Evolutionary conservation across 1,140 invertebrate genomes (phyloP).

Genomic region (Halictus rubicundus): DNA sequence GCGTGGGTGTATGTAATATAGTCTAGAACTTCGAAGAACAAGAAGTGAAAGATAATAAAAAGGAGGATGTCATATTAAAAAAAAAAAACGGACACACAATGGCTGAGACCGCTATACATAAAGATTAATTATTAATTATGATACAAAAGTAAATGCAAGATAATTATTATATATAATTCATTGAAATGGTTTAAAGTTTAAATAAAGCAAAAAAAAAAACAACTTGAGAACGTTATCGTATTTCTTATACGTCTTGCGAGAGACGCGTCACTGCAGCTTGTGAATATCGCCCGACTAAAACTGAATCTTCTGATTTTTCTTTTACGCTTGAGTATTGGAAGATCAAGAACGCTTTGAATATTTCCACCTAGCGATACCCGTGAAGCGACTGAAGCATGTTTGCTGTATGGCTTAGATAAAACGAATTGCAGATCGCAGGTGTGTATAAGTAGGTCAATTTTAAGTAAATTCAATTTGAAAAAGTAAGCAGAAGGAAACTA

Average conservation of each 20-base stretch:
- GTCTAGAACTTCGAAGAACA: constrained; percentile 63
- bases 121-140: constrained; percentile 73
- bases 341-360: constrained; percentile 25
- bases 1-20: constrained; percentile 71
- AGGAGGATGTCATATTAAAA: constrained; percentile 57
- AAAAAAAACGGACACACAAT: constrained; percentile 41
- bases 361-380: constrained; percentile 33
- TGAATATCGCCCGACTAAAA: constrained; percentile 55
- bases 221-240: constrained; percentile 57
- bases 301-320: constrained; percentile 45
- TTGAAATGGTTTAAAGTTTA: constrained; percentile 71
- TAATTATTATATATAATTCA: constrained; percentile 75
- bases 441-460: constrained; percentile 61
- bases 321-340: constrained; percentile 45
- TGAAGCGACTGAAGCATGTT: constrained; percentile 52
- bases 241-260: constrained; percentile 61
- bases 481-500: constrained; percentile 53
- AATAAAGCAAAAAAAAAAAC: constrained; percentile 70
- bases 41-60: constrained; percentile 55
- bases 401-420: constrained; percentile 50
- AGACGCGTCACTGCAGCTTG: constrained; percentile 51
- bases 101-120: constrained; percentile 72
- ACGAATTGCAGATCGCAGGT: constrained; percentile 49
- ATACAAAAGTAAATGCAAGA: constrained; percentile 70
- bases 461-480: constrained; percentile 47